Evolutionary conservation across 2,888 invertebrate genomes (phyloP), one percentile per base, ranked within the genome.

Genomic region (Phyllotreta cruciferae): DNA sequence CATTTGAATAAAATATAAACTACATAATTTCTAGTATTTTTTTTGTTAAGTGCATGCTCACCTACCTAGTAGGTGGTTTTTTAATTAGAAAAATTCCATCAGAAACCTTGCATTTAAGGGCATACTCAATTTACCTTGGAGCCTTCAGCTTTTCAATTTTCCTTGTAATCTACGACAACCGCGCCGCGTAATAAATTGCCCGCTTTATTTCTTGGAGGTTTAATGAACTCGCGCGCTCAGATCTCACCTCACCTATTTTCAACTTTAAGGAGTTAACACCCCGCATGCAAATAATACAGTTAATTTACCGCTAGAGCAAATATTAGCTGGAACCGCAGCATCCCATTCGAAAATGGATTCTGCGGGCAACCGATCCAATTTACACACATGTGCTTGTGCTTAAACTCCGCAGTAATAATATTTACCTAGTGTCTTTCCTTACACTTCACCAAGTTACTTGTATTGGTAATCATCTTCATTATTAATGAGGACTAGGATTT

Each of bases 301-400:
- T 58, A 58, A 58, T 66, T 60, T 55, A 37, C 39, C 60, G 44
- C 53, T 57, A 45, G 36, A 52, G 44, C 66, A 63, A 66, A 66
- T 64, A 66, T 64, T 62, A 66, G 62, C 61, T 11, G 36, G 37
- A 56, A 67, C 65, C 65, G 63, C 64, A 60, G 53, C 64, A 70
- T 63, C 69, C 70, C 68, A 70, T 71, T 71, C 64, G 67, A 67
- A 60, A 66, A 60, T 66, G 66, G 67, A 69, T 68, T 71, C 66
- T 68, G 71, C 65, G 70, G 70, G 66, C 61, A 62, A 67, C 70
- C 71, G 64, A 70, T 72, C 69, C 70, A 68, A 70, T 71, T 70
- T 70, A 68, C 44, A 44, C 47, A 71, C 69, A 69, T 72, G 68
- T 72, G 71, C 67, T 50, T 49, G 49, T 6, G 14, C 14, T 57